Percentiles rank a stretch among this genome's conserved stretches.
Evolutionary conservation across 2,797 vertebrate genomes (phyloP).

Genomic region (Adelosebastes latens): DNA sequence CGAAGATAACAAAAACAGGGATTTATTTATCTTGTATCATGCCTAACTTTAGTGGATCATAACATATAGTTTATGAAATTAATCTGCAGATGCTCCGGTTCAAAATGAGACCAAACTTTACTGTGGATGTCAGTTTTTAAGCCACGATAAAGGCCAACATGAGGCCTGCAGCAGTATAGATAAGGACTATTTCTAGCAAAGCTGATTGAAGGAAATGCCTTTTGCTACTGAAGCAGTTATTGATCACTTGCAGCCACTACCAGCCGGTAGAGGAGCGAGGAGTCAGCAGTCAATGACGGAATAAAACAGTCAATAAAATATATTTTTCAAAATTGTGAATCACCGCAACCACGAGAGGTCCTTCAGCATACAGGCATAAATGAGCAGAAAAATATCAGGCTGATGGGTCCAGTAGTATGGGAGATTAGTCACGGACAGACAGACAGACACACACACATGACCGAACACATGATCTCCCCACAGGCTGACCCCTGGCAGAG

Average conservation of each 20-base stretch:
- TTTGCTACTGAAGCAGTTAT: not conserved
- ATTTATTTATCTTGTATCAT: not conserved
- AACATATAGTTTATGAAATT: not conserved
- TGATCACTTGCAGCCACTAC: not conserved
- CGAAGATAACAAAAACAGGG: not conserved
- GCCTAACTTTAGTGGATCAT: not conserved
- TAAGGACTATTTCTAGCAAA: not conserved
- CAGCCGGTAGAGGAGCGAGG: not conserved
- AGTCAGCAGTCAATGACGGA: not conserved
- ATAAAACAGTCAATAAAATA: no score
- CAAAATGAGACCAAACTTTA: no score
- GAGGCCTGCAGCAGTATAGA: not conserved
- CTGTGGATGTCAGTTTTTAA: no score
- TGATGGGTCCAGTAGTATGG: not conserved
- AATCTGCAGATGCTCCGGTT: fast-evolving
- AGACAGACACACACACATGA: no score
- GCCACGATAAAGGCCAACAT: no score
- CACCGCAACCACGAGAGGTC: not conserved
- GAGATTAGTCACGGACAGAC: not conserved
- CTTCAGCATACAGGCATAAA: no score
- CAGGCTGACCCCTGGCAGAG: not conserved
- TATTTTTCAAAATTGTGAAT: not conserved
- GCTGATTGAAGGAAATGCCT: not conserved
- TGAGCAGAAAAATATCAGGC: not conserved
- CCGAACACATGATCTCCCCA: not conserved